Evolutionary conservation across 2,888 invertebrate genomes (phyloP), one percentile per base, ranked within the genome.

Genomic region (Platerodrilus igneus): DNA sequence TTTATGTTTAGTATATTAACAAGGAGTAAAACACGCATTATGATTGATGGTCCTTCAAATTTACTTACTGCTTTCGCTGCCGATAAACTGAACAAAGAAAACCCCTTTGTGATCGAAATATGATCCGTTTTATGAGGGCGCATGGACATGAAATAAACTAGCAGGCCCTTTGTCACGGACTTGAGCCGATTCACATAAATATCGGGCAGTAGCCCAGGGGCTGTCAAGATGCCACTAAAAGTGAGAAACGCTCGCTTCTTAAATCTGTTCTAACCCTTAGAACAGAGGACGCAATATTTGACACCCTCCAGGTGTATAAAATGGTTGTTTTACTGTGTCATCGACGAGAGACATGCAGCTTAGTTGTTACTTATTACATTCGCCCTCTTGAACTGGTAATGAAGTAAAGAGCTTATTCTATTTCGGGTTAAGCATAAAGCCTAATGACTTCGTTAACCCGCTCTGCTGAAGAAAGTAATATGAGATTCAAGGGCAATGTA

Each of bases 81-180:
- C 56, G 55, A 59, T 58, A 58, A 55, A 55, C 48, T 39, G 51
- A 53, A 53, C 53, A 57, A 55, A 56, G 56, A 54, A 56, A 57
- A 47, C 50, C 50, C 46, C 44, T 49, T 53, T 48, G 44, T 50
- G 50, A 53, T 52, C 53, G 51, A 57, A 59, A 58, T 59, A 59
- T 59, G 59, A 58, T 55, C 52, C 56, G 57, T 56, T 58, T 59
- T 58, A 58, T 56, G 55, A 56, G 57, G 51, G 50, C 50, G 49
- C 50, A n/a, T n/a, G 57, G 55, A 57, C 56, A 56, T 49, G 55
- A 56, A 52, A 56, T 55, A 54, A 58, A 57, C 54, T 52, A 56
- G 39, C 43, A 50, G 53, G 56, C 51, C 54, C 56, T 59, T 58
- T 60, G 57, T 60, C 58, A 51, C 55, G 48, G 53, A 43, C 49